A percentile compares a stretch with the other conserved stretches of the same genome.
These are phyloP conservation scores for Drosophila mettleri DNA, from an alignment of 2,888 invertebrate species.

Conservation along the genomic window DNA sequence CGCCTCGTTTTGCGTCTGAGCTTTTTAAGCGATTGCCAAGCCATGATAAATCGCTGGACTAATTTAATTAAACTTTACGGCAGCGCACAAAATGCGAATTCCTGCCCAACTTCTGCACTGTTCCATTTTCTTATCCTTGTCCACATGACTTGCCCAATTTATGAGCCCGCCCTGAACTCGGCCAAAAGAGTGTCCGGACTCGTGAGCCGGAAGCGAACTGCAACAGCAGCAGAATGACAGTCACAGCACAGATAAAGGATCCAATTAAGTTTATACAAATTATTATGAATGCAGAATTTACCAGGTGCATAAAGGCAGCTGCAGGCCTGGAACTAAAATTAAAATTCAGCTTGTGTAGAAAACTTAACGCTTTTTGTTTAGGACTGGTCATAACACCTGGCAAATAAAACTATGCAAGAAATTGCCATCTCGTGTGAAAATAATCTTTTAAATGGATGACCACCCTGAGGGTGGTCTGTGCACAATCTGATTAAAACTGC, in stretches of 20 bases:
- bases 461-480: background rate
- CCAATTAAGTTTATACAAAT: constrained; percentile 65
- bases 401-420: too few species aligned
- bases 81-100: constrained; percentile 37
- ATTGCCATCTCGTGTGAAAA: background rate
- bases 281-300: constrained; percentile 30
- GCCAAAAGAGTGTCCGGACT: constrained; percentile 24
- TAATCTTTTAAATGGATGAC: background rate
- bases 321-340: background rate
- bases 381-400: background rate
- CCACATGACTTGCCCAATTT: constrained; percentile 64
- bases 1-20: constrained; percentile 54
- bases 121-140: constrained; percentile 56
- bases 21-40: constrained; percentile 78
- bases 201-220: constrained; percentile 24
- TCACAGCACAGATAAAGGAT: constrained; percentile 61
- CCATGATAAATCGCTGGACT: constrained; percentile 76
- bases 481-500: background rate
- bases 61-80: constrained; percentile 79
- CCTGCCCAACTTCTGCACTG: constrained; percentile 18
- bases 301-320: constrained; percentile 16
- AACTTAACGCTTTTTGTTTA: constrained; percentile 6
- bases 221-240: constrained; percentile 19
- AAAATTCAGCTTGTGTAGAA: background rate
- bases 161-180: constrained; percentile 41